Evolutionary conservation across 2,888 invertebrate species (phyloP), one percentile per base, ranked within the genome.

Genomic region (Anorthoa munda): DNA sequence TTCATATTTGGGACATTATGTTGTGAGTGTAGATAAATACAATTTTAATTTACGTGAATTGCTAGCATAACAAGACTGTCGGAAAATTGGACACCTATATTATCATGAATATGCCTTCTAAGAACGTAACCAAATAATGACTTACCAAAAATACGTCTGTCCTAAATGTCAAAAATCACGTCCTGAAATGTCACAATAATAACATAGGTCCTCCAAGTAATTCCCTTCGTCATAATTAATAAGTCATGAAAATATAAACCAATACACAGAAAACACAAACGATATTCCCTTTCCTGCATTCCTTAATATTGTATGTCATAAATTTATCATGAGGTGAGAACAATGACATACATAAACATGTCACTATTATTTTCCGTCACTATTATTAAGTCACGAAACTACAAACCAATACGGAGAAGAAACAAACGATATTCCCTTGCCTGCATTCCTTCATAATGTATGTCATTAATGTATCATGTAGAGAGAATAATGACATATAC

Each of bases 341-440:
- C 45, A 23, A 66, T 66, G 26, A 60, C 53, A 58, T 72, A 51
- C 9, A 13, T 26, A 13, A 17, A 26, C 15, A 69, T 31, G 69
- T 17, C 59, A 70, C 48, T 48, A 53, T 53, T 61, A 55, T 51
- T n/a, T 50, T 39, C 31, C 69, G 63, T 66, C 56, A 75, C 63
- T 63, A 63, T 63, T 51, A 72, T 21, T 79, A 76, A 61, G 55
- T 77, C 66, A 75, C 46, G n/a, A n/a, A 64, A 65, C 51, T 45
- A 11, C 15, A 51, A 46, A 73, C 15, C 12, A 56, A 26, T 21
- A 23, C 31, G 31, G 55, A 17, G n/a, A 48, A 15, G 13, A 50
- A 50, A 45, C 2, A 26, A 51, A 60, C 15, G 0, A 15, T 15
- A 50, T 45, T 26, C 31, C 2, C 5, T 72, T 73, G 45, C 39